Conservation (phyloP, 2,797 vertebrate genomes). For the Falco naumanni region DNA sequence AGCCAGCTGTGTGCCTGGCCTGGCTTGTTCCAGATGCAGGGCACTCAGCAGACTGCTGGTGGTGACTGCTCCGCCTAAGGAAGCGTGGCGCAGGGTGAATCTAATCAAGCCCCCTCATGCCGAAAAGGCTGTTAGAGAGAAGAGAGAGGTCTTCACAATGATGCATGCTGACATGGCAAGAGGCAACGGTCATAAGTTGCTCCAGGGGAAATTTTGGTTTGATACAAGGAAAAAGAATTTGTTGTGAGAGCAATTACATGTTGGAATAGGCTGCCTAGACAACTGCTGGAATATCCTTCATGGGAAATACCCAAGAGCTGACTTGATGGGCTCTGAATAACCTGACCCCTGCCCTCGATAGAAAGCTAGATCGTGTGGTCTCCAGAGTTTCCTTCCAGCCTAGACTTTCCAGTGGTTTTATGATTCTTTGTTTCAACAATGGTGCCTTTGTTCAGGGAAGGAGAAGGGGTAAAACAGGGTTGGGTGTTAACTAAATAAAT, state of each 20-base stretch:
- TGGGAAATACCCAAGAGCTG: not conserved
- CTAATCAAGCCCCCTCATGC: not conserved
- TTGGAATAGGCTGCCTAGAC: not conserved
- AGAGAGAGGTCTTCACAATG: not conserved
- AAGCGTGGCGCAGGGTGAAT: not conserved
- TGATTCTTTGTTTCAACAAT: not conserved
- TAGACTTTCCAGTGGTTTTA: not conserved
- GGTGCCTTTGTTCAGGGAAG: not conserved
- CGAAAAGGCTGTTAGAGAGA: not conserved
- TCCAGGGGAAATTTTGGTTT: not conserved
- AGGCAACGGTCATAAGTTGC: not conserved
- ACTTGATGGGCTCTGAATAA: not conserved
- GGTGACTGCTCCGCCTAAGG: not conserved
- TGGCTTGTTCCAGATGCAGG: rapidly evolving
- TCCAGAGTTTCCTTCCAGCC: not conserved
- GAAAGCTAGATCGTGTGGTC: not conserved
- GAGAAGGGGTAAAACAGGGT: not conserved
- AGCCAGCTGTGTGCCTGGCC: rapidly evolving
- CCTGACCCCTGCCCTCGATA: not conserved
- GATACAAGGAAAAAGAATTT: not conserved
- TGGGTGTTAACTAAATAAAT: not conserved
- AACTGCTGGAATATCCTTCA: not conserved
- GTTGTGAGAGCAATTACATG: not conserved
- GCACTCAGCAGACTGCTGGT: not conserved
- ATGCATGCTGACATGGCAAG: rapidly evolving